Evolutionary conservation across 2,797 vertebrate genomes (phyloP), one percentile per base, ranked within the genome.

Genomic region (Molothrus aeneus): DNA sequence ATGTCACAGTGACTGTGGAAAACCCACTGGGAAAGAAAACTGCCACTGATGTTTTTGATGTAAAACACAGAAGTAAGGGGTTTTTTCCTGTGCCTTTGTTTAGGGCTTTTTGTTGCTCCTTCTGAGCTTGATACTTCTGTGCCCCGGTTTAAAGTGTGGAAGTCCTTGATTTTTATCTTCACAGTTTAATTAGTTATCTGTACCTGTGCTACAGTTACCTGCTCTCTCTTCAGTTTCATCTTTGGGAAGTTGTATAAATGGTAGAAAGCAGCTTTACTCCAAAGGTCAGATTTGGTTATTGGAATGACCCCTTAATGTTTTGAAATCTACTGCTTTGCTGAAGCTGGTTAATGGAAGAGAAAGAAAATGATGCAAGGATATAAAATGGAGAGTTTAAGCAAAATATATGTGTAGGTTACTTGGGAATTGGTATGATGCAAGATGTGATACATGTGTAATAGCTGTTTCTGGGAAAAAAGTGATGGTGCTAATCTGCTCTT

Each of bases 31-130:
- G 98, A 81, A 95, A 85, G 54, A 97, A 92, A 92, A 94, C 89
- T 29, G 87, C 92, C 59, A 66, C 3, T 13, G 38, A 94, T 59
- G 13, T 51, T 69, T 97, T 98, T 93, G 60, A 97, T 86, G 51
- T 97, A 72, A 65, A 90, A 66, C 91, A 97, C 31, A 97, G 91
- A 97, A 94, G 98, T 98, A 96, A 98, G 97, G 54, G 97, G 3
- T 17, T 34, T 29, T 31, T 75, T 65, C 65, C 53, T 75, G 0
- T 53, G n/a, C 63, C 57, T 73, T 85, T 86, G 10, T 61, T 87
- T 43, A 43, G 5, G 7, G 1, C 2, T 57, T 65, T 79, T 74
- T 91, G 15, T 66, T 73, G n/a, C 5, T 85, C 6, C 20, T 82
- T 40, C 53, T 74, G 40, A 68, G 47, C 56, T 57, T 56, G 43